These are phyloP conservation scores for Ovis canadensis DNA, from an alignment of 2,113 vertebrate species.

Conservation along the genomic window DNA sequence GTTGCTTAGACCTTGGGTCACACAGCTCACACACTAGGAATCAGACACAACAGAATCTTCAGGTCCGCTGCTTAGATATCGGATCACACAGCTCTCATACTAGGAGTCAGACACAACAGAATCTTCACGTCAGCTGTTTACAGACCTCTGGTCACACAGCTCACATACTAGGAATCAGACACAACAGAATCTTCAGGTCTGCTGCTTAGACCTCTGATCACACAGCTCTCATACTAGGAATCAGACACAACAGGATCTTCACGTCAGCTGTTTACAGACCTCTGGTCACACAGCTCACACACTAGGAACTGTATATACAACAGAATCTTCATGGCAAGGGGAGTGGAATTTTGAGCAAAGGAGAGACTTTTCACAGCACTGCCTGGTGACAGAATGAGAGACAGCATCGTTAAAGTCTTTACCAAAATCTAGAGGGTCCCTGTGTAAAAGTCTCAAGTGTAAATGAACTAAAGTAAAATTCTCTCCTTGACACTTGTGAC, in stretches of 20 bases:
- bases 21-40: background rate
- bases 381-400: background rate
- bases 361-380: background rate
- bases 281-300: background rate
- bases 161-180: background rate
- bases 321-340: background rate
- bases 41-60: background rate
- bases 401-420: background rate
- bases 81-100: background rate
- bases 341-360: background rate
- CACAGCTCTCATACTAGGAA: background rate
- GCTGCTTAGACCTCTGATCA: background rate
- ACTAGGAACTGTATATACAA: background rate
- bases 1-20: background rate
- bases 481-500: background rate
- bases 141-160: background rate
- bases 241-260: accelerated
- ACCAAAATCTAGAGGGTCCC: background rate
- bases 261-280: accelerated
- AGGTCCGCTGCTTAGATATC: background rate
- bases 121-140: background rate
- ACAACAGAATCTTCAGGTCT: background rate
- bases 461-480: background rate
- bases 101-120: background rate
- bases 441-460: background rate